A percentile compares a stretch with the other conserved stretches of the same genome.
phyloP scores from a whole-genome alignment of 1,140 invertebrate species.

The Lepidurus arcticus region DNA sequence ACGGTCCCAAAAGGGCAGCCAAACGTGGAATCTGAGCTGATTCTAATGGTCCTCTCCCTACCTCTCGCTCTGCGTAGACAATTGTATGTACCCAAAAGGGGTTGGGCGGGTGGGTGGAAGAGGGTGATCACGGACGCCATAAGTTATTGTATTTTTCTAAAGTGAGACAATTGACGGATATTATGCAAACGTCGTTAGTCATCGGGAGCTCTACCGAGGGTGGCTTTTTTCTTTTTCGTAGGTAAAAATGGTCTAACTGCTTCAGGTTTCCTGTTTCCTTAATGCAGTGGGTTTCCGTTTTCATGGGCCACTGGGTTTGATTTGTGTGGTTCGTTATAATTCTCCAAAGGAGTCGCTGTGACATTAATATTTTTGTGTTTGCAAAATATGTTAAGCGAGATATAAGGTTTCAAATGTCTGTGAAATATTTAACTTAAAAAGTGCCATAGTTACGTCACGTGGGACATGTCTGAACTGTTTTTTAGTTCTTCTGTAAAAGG shows the following conservation, averaged over 20 bases:
- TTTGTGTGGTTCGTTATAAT: neutral
- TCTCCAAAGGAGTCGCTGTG: neutral
- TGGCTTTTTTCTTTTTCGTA: neutral
- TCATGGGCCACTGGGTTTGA: neutral
- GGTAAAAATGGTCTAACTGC: slow-evolving; percentile 7
- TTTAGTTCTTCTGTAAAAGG: no score
- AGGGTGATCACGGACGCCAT: neutral
- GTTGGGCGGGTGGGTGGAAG: neutral
- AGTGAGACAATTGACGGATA: neutral
- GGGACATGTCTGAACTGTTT: no score
- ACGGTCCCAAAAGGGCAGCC: neutral
- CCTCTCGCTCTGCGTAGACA: neutral
- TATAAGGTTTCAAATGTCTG: no score
- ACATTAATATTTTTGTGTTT: neutral
- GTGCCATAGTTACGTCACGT: no score
- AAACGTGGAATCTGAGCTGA: slow-evolving; percentile 21
- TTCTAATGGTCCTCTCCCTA: neutral
- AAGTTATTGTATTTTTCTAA: neutral
- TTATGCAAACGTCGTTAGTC: slow-evolving; percentile 10
- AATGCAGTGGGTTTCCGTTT: neutral
- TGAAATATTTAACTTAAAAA: no score
- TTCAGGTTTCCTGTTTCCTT: slow-evolving; percentile 17
- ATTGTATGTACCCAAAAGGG: neutral
- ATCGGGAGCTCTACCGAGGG: neutral
- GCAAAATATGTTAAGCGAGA: neutral